A percentile compares a stretch with the other conserved stretches of the same genome.
Evolutionary conservation across 2,888 invertebrate genomes (phyloP).

Genomic region (Argynnis bischoffii): DNA sequence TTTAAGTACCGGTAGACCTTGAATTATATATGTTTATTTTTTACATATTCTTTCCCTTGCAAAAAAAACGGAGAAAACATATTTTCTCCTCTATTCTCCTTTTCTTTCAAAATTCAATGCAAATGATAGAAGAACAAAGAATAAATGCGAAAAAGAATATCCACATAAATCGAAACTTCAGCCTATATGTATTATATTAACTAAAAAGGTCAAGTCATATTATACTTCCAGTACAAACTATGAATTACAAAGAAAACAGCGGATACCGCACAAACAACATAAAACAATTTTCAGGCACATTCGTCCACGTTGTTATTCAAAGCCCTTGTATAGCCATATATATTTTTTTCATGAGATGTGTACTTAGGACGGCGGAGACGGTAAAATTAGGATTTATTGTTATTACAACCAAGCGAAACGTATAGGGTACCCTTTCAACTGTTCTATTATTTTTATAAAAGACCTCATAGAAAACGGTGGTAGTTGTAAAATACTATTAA

Average conservation of each 20-base stretch:
- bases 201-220: too few relatives aligned
- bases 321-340: slow-evolving; percentile 44
- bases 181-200: too few relatives aligned
- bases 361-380: slow-evolving; percentile 46
- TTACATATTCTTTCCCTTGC: too few relatives aligned
- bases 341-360: slow-evolving; percentile 58
- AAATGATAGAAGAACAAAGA: too few relatives aligned
- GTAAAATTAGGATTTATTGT: slow-evolving; percentile 58
- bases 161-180: too few relatives aligned
- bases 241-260: background rate
- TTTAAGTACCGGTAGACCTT: too few relatives aligned
- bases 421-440: slow-evolving; percentile 38
- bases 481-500: background rate
- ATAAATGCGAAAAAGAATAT: too few relatives aligned
- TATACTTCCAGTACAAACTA: background rate
- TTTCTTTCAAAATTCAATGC: too few relatives aligned
- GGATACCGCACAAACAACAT: slow-evolving; percentile 15
- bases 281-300: slow-evolving; percentile 36
- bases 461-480: slow-evolving; percentile 24
- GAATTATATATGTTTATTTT: too few relatives aligned
- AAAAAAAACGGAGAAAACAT: too few relatives aligned
- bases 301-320: slow-evolving; percentile 33
- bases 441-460: slow-evolving; percentile 44
- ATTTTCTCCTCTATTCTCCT: too few relatives aligned
- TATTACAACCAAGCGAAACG: slow-evolving; percentile 45